phyloP scores from a whole-genome alignment of 23 tunicate genomes.

The Ascidia mentula region DNA sequence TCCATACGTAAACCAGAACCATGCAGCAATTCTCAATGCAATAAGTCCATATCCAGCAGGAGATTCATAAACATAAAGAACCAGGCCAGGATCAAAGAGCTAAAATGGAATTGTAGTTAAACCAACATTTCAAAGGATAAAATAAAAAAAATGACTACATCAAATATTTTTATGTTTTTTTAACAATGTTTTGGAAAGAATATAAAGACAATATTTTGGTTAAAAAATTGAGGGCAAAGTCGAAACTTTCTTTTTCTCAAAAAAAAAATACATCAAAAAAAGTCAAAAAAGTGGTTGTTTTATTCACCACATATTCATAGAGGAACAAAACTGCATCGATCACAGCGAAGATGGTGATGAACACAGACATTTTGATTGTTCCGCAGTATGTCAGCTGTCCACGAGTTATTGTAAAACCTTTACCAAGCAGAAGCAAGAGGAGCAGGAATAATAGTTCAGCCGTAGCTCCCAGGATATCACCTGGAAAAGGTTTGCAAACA shows the following conservation, averaged over 20 bases:
- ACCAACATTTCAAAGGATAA: no score
- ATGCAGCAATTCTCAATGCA: conserved; percentile 52
- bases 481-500: no score
- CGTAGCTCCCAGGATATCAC: conserved; percentile 60
- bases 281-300: neutral
- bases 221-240: no score
- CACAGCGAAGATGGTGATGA: conserved; percentile 65
- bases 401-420: conserved; percentile 81
- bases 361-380: conserved; percentile 73
- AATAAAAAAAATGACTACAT: no score
- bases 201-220: no score
- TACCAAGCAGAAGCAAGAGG: conserved; percentile 61
- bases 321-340: conserved; percentile 58
- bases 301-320: conserved; percentile 73
- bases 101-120: no score
- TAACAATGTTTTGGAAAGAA: no score
- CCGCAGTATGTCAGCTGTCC: conserved; percentile 63
- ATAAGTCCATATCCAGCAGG: conserved; percentile 89
- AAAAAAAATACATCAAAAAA: no score
- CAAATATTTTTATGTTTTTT: no score
- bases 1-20: conserved; percentile 89
- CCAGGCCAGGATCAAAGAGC: conserved; percentile 92
- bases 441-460: conserved; percentile 72
- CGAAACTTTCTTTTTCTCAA: no score
- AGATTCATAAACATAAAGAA: conserved; percentile 81